Base-by-base conservation (phyloP, 2,113 vertebrate species). In the Coptodon bakossiorum region DNA sequence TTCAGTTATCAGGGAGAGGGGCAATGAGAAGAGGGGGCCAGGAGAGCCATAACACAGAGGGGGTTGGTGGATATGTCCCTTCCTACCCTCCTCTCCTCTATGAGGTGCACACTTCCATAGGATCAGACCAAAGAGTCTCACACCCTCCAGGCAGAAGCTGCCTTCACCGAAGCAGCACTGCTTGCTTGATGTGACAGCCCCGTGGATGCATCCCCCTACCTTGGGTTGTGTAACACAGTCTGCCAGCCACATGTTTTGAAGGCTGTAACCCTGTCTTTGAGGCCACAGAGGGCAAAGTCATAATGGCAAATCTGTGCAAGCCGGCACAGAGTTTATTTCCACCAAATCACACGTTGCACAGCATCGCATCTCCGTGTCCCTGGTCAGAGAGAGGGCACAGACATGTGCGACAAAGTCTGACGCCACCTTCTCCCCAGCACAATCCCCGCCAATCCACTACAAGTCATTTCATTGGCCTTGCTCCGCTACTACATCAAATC, bases 241-340 rank as follows among this genome's bases (percentile, higher is more conserved):
- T 93, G 91, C 50, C 91, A 66, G 91, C 91, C 91, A 90, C 94
- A 93, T 94, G 95, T 91, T 94, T 83, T 22, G 81, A 91, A 90
- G 52, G 84, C 50, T 90, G 87, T 40, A 36, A 68, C 85, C 17
- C 8, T 38, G 86, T 80, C 17, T 82, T 83, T 54, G 87, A 71
- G 86, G 80, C 78, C 80, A 85, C 71, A 54, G 48, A 4, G 79
- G 73, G 82, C 80, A 34, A 85, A 86, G 80, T 63, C 66, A 71
- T 61, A 79, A 66, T 36, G 82, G 22, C 31, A 13, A 50, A 85
- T 90, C 85, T 91, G 82, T 79, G 63, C 54, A 36, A 61, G 87
- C 73, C 83, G 83, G 87, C 81, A 34, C 54, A n/a, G 61, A 59
- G 45, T 88, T 86, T 81, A 59, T 90, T 66, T 86, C 56, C 76